Evolutionary conservation across 2,888 invertebrate genomes (phyloP).

Genomic region (Malachius bipustulatus): DNA sequence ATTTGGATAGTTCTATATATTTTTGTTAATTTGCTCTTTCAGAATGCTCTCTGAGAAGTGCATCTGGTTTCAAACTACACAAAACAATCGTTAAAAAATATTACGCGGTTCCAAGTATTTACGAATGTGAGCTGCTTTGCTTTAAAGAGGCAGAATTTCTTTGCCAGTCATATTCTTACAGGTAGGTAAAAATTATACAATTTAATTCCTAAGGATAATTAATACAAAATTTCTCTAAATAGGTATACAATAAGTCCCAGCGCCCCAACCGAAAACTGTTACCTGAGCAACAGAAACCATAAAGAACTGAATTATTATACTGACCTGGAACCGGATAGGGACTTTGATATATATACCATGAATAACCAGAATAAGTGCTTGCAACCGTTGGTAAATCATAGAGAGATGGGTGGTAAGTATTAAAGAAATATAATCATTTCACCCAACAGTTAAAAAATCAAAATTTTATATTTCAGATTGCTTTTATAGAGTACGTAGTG

Average conservation of each 20-base stretch:
- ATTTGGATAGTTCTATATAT: neutral
- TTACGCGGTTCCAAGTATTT: slow-evolving; percentile 51
- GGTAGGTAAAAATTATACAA: slow-evolving; percentile 39
- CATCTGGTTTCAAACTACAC: slow-evolving; percentile 62
- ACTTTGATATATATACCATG: slow-evolving; percentile 71
- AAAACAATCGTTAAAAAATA: slow-evolving; percentile 56
- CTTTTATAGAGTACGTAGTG: slow-evolving; percentile 70
- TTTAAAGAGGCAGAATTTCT: slow-evolving; percentile 56
- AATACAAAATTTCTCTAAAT: too few relatives aligned
- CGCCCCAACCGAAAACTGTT: slow-evolving; percentile 60
- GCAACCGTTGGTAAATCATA: slow-evolving; percentile 33
- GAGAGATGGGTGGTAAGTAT: slow-evolving; percentile 36
- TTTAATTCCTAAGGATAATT: too few relatives aligned
- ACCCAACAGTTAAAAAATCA: too few relatives aligned
- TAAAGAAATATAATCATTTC: too few relatives aligned
- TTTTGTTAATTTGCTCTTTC: slow-evolving; percentile 16
- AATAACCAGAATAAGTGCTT: slow-evolving; percentile 44
- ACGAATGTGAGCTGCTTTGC: slow-evolving; percentile 67
- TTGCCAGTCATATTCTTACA: slow-evolving; percentile 67
- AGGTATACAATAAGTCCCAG: slow-evolving; percentile 41
- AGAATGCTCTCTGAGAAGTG: slow-evolving; percentile 66
- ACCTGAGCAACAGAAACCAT: slow-evolving; percentile 59
- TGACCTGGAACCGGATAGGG: slow-evolving; percentile 59
- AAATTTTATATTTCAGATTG: slow-evolving; percentile 59
- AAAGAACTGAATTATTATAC: slow-evolving; percentile 59